Percentiles rank a stretch among this genome's conserved stretches.
These are phyloP conservation scores for Bos javanicus DNA, from an alignment of 2,113 vertebrate genomes.

Conservation along the genomic window DNA sequence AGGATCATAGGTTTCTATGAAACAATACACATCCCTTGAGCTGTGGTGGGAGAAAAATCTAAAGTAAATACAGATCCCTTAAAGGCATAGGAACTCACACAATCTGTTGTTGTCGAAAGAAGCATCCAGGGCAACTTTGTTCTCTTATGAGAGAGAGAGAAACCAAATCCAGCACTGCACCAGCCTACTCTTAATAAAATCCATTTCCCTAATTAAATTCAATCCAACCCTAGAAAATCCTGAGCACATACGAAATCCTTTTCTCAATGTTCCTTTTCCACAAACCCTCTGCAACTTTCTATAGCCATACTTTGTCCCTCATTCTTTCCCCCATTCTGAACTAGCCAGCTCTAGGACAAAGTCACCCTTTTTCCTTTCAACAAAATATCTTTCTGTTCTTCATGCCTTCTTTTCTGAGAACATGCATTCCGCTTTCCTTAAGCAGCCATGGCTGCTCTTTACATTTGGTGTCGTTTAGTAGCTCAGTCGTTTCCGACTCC, in stretches of 20 bases:
- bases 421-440: background rate
- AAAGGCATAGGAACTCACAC: background rate
- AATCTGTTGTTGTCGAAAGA: background rate
- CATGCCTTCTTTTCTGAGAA: background rate
- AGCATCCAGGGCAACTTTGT: background rate
- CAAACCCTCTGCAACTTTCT: background rate
- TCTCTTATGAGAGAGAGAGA: background rate
- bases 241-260: background rate
- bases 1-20: background rate
- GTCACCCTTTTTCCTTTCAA: background rate
- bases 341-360: background rate
- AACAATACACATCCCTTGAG: background rate
- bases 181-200: background rate
- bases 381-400: background rate
- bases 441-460: background rate
- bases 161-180: background rate
- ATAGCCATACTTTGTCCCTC: background rate
- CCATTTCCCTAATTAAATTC: background rate
- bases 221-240: background rate
- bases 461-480: background rate
- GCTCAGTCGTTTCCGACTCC: background rate
- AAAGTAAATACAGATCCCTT: background rate
- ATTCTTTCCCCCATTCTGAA: background rate
- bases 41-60: background rate
- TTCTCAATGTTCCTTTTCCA: background rate